Percentiles rank a stretch among this genome's conserved stretches.
Conservation (phyloP, 2,797 vertebrate genomes). For the Champsocephalus gunnari region DNA sequence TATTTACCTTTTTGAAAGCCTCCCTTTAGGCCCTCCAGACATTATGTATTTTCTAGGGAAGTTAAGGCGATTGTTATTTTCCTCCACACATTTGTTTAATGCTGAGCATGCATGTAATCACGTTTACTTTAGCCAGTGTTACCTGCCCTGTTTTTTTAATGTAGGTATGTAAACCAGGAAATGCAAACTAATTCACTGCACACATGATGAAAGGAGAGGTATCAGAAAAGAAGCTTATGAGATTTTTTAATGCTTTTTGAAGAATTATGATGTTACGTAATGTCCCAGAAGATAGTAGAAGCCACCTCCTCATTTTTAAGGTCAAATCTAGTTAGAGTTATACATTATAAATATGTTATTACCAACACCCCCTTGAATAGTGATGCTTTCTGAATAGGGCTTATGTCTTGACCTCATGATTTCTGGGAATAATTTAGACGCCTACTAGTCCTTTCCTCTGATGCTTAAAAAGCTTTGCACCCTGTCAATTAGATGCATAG, state of each 20-base stretch:
- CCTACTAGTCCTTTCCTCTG: constrained; percentile 2
- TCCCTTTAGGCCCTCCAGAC: background rate
- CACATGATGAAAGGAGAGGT: background rate
- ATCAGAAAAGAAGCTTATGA: background rate
- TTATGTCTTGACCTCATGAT: background rate
- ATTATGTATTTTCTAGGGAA: constrained; percentile 5
- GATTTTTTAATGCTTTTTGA: too few relatives aligned
- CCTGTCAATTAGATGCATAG: background rate
- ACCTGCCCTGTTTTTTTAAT: background rate
- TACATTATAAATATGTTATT: constrained; percentile 11
- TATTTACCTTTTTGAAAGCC: constrained; percentile 20
- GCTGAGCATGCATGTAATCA: background rate
- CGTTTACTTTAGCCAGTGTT: background rate
- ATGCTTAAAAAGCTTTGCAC: constrained; percentile 2
- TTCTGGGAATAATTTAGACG: constrained; percentile 13
- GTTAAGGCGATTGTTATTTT: background rate
- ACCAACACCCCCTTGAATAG: constrained; percentile 1
- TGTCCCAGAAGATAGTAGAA: background rate
- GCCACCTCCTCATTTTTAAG: background rate
- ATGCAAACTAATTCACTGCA: background rate
- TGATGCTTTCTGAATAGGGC: background rate
- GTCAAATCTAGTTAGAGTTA: constrained; percentile 4
- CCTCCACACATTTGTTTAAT: background rate
- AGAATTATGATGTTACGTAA: background rate
- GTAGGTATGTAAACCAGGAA: background rate